These are phyloP conservation scores for Coenonympha glycerion DNA, from an alignment of 2,888 invertebrate genomes.

Conservation along the genomic window DNA sequence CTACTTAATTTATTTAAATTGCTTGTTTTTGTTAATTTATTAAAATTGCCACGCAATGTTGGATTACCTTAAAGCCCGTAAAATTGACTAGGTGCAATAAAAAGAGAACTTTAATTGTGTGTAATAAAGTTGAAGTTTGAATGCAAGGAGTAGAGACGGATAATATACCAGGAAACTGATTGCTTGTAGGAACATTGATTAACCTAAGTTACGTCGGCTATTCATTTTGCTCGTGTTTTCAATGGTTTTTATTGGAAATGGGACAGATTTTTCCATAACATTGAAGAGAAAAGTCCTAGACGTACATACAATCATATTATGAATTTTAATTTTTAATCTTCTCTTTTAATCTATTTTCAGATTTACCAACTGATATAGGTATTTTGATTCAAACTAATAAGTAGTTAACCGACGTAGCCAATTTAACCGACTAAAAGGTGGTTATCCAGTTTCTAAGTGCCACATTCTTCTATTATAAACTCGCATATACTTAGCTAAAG, in stretches of 20 bases:
- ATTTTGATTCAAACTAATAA: no score
- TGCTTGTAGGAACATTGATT: constrained; percentile 10
- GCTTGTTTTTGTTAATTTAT: constrained; percentile 33
- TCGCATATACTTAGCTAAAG: no score
- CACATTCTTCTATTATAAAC: no score
- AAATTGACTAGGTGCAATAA: background rate
- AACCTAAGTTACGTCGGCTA: constrained; percentile 2
- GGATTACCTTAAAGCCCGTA: constrained; percentile 3
- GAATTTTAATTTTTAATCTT: no score
- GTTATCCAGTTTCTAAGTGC: no score
- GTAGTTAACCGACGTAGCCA: no score
- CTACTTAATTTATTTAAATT: constrained; percentile 64
- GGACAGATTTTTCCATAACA: background rate
- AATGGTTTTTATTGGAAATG: background rate
- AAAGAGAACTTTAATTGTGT: background rate
- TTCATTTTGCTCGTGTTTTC: constrained; percentile 5
- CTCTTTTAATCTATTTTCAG: no score
- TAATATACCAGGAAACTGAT: constrained; percentile 6
- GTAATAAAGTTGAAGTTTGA: background rate
- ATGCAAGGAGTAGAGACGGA: background rate
- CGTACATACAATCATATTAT: no score
- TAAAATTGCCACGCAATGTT: constrained; percentile 29
- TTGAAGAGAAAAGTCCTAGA: background rate
- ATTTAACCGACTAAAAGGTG: no score
- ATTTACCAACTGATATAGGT: no score